Base-by-base conservation (phyloP, 2,113 vertebrate species). In the Entosphenus tridentatus region DNA sequence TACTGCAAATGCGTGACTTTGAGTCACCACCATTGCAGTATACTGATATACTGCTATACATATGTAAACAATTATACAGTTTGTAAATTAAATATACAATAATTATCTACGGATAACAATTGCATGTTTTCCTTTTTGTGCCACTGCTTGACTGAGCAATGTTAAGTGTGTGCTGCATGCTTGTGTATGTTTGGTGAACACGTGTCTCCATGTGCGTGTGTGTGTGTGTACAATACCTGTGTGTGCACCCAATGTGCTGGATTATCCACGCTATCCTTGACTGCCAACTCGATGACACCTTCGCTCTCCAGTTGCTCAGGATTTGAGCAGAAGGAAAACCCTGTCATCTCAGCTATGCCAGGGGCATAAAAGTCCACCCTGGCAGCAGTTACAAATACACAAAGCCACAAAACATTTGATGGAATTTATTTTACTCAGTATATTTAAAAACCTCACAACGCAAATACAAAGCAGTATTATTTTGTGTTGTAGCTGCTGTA, bases 331-430 rank as follows among this genome's bases (percentile, higher is more conserved):
- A 98, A 86, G 57, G 93, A 98, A 80, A 93, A 95, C 4, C 90
- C 92, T 54, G 87, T 90, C 72, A 91, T 85, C 69, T 80, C 84
- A 72, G 89, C 80, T 56, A 91, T 70, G 13, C 85, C 87, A 4
- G 90, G 87, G 74, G 95, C 88, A 78, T 89, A 89, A 76, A 96
- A 87, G 74, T 93, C 91, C 68, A 97, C 81, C 89, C 91, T 95
- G 76, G 73, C 78, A 75, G 57, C 1, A 76, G 69, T 67, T 56
- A 68, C 75, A 73, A 70, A 69, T 39, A 39, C 39, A 39, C 39
- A 39, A 39, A 39, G 39, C 39, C 39, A 39, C 39, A 39, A 7
- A 39, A 39, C 39, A 39, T 39, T 39, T 39, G 39, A 39, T 39
- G 39, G 39, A 39, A 39, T 39, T 39, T 39, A 39, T 39, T 39